Evolutionary conservation across 23 tunicate genomes (phyloP), one percentile per base, ranked within the genome.

Genomic region (Clavelina lepadiformis): DNA sequence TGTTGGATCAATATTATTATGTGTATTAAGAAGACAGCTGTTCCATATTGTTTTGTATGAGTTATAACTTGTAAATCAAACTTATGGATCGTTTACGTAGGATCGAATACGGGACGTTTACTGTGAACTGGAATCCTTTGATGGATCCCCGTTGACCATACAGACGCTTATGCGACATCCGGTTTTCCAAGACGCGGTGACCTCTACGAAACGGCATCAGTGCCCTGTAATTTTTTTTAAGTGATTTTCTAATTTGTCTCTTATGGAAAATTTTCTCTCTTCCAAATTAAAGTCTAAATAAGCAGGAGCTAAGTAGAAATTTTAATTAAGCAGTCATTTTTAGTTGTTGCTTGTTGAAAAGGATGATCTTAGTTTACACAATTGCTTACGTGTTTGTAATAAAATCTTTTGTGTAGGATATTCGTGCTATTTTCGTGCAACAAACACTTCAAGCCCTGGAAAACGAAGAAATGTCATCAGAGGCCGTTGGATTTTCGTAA

Each of bases 121-220:
- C 75, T 38, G 26, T 8, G 81, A 76, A 31, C 61, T 86, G 2
- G 95, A 65, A 5, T 24, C 81, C 27, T 71, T 33, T 25, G 61
- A 78, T 35, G 59, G 68, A 4, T 38, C 61, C 2, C 51, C 80
- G 6, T 71, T 73, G 18, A 71, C 80, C 0, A 54, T 86, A 19
- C 95, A 86, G 51, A 57, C 63, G 51, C 71, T 86, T 0, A 29
- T 78, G 24, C 80, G 69, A 19, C 95, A 86, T 55, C 65, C 81
- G 2, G 56, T 86, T 0, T 65, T 86, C 3, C 85, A 78, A 36
- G 85, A 86, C 37, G 95, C 85, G 1, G 28, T 86, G 1, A 51
- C 28, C 26, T 38, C 57, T 18, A 34, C 85, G 19, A 86, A 84
- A 29, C 72, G 72, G 18, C 75, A 75, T 47, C 55, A 49, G 56